Evolutionary conservation across 2,888 invertebrate genomes (phyloP), one percentile per base, ranked within the genome.

Genomic region (Elaeidobius kamerunicus): DNA sequence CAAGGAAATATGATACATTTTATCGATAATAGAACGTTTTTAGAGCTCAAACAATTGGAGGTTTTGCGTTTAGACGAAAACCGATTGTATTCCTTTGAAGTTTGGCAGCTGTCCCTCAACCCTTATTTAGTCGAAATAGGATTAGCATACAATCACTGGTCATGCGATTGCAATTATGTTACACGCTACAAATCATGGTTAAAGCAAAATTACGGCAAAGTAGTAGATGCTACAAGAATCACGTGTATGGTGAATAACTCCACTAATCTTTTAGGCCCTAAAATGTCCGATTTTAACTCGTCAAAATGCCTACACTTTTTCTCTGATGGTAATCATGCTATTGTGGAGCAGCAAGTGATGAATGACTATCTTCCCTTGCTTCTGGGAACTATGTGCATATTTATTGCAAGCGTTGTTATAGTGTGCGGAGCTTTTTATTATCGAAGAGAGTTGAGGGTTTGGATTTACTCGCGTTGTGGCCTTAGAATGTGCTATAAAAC

Each of bases 41-140:
- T 84, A 57, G 82, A 84, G 66, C 74, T 94, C 68, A 84, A 86
- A 67, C 85, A 87, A 69, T 79, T 94, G 67, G 88, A 92, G 74
- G 86, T 92, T 45, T 77, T 94, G 50, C 83, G 88, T 44, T 76
- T 94, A 62, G 91, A 92, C 71, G 86, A 88, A 65, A 94, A 94
- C 75, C 83, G 83, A 57, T 80, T 94, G 67, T 79, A 82, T 65
- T 83, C 84, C 58, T 92, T 91, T 68, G 85, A 89, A 62, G 86
- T 92, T 62, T 91, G 92, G 91, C 88, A 88, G 71, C 82, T 93
- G 68, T 79, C 83, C 55, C 75, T 82, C 65, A 91, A 91, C 75
- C 88, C 90, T 16, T 90, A 90, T 75, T 80, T 93, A 67, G 86
- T 88, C n/a, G 88, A 88, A 73, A 85, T 94, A 64, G 86, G 86